Evolutionary conservation across 1,140 invertebrate genomes (phyloP).

Genomic region (Cotesia chilonis): DNA sequence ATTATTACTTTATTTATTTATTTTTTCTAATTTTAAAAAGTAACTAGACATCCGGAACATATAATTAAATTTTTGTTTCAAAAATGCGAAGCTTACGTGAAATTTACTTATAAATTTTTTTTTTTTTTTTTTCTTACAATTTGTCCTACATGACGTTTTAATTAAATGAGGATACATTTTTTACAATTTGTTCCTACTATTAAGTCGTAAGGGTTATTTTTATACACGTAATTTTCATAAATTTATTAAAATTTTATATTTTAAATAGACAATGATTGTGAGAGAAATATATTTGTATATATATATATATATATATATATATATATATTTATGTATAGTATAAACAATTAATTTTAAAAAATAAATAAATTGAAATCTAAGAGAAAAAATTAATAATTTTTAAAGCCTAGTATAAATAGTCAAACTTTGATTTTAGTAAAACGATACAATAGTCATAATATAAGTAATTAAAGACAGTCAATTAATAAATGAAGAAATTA

Average conservation of each 20-base stretch:
- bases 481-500: slow-evolving; percentile 1
- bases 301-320: too few species aligned
- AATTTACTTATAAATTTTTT: not conserved
- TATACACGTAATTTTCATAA: too few species aligned
- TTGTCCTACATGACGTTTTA: not conserved
- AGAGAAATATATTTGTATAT: not conserved
- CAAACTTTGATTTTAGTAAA: too few species aligned
- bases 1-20: slow-evolving; percentile 41
- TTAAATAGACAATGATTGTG: not conserved
- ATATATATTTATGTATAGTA: not conserved
- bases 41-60: slow-evolving; percentile 49
- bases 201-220: too few species aligned
- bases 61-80: not conserved
- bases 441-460: not conserved
- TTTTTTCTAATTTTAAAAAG: slow-evolving; percentile 39
- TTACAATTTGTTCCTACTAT: too few species aligned
- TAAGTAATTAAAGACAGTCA: not conserved
- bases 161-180: not conserved
- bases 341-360: not conserved
- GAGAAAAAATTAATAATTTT: not conserved
- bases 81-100: not conserved
- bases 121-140: not conserved
- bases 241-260: not conserved
- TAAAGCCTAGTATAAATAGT: not conserved
- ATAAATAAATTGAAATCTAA: slow-evolving; percentile 3